These are phyloP conservation scores for Drosophila vallismaia DNA, from an alignment of 2,888 invertebrate species.

Conservation along the genomic window DNA sequence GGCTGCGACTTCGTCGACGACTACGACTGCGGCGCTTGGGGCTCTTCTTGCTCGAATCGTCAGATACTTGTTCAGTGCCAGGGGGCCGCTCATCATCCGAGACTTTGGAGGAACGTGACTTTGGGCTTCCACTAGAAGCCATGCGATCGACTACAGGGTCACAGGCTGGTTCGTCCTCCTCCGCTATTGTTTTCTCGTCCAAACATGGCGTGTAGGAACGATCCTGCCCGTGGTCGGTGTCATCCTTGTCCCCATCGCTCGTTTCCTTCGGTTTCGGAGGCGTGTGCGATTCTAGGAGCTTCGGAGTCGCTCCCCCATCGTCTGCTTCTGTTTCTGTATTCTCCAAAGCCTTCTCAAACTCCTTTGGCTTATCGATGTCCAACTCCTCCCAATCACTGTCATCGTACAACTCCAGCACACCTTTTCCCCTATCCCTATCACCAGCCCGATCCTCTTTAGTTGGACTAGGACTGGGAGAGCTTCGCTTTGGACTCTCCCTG, in stretches of 20 bases:
- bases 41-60: conserved; percentile 84
- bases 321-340: conserved; percentile 73
- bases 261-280: conserved; percentile 9
- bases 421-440: conserved; percentile 81
- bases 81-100: conserved; percentile 77
- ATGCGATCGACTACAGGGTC: not conserved
- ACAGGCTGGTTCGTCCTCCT: conserved; percentile 41
- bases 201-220: conserved; percentile 90
- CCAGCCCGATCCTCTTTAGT: conserved; percentile 51
- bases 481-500: conserved; percentile 41
- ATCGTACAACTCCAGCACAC: conserved; percentile 85
- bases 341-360: conserved; percentile 80
- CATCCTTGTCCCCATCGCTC: conserved; percentile 15
- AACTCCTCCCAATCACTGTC: conserved; percentile 85
- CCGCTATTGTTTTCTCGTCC: conserved; percentile 86
- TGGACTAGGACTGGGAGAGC: conserved; percentile 72
- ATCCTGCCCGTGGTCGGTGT: conserved; percentile 85
- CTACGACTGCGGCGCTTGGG: conserved; percentile 51
- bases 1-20: not conserved
- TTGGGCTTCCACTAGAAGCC: conserved; percentile 22
- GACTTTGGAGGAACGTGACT: conserved; percentile 15
- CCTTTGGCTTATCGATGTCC: conserved; percentile 81
- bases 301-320: conserved; percentile 2
- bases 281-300: conserved; percentile 3
- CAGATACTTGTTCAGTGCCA: conserved; percentile 90